phyloP scores from a whole-genome alignment of 2,797 vertebrate genomes.

The Phalloptychus januarius region DNA sequence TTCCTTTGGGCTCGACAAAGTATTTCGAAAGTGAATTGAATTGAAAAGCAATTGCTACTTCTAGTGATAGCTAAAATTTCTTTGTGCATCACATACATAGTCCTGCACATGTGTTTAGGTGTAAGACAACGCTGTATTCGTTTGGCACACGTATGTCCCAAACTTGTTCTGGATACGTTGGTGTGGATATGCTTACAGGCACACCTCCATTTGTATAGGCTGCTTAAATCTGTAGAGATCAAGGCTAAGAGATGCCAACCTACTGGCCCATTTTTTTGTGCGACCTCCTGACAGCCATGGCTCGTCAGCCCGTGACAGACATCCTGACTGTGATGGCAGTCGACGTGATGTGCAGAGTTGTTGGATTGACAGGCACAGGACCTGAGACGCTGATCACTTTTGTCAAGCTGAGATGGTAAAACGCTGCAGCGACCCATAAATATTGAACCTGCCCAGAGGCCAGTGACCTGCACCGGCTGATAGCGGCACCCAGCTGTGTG shows the following conservation, averaged over 20 bases:
- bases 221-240: neutral
- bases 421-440: conserved; percentile 65
- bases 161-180: neutral
- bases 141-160: neutral
- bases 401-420: conserved; percentile 70
- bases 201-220: neutral
- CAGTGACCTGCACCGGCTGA: conserved; percentile 59
- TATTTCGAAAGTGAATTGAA: too few relatives aligned
- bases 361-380: conserved; percentile 60
- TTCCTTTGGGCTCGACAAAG: too few relatives aligned
- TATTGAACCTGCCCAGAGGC: conserved; percentile 72
- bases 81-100: neutral
- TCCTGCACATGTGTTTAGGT: neutral
- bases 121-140: neutral
- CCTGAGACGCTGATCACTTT: conserved; percentile 65
- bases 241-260: neutral
- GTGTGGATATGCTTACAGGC: neutral
- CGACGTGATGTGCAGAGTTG: conserved; percentile 47
- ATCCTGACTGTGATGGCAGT: conserved; percentile 35
- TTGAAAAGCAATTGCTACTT: too few relatives aligned
- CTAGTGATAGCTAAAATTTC: too few relatives aligned
- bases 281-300: conserved; percentile 26
- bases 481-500: conserved; percentile 9
- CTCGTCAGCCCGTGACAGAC: conserved; percentile 36
- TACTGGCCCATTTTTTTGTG: conserved; percentile 17